Base-by-base conservation (phyloP, 1,140 invertebrate genomes). In the Scaptomyza hsui region DNA sequence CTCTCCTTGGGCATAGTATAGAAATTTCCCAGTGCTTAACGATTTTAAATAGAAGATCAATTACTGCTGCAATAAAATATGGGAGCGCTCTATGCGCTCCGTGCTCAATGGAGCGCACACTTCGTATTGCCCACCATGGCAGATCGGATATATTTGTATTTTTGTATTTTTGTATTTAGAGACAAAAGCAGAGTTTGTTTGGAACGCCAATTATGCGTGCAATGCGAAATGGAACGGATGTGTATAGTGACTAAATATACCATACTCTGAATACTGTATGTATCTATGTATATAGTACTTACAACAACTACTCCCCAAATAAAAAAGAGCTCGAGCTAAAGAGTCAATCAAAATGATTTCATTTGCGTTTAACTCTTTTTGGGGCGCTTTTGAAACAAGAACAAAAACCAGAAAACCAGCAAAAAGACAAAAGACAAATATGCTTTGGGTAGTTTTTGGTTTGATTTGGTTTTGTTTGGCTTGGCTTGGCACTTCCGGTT, bases 191-290 rank as follows among this genome's bases (percentile, higher is more conserved):
- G 41, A 72, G 56, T 57, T 52, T 47, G 26, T 29, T 29, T 9
- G 67, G 68, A 82, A 75, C 83, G 82, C 78, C 82, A 88, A 88
- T 88, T 76, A 88, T 88, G 82, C 82, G 82, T 88, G 82, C 82
- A 88, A 88, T 88, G 78, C 82, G 78, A 88, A 88, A 75, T 88
- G 82, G 82, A 88, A 88, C 82, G 82, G 82, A 89, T 82, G 73
- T 88, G 73, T 88, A 59, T 74, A 72, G 70, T 75, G 70, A 71
- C 82, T 85, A 79, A 71, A 85, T 86, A 86, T 75, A 73, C 48
- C 57, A 63, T 48, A 69, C 42, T 41, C 52, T 16, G 37, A 62
- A 39, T 16, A 75, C 55, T 53, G 72, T 56, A 69, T 53, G 45
- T 45, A 44, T 15, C 41, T 18, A 32, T 51, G n/a, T 16, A 60